phyloP scores from a whole-genome alignment of 2,888 invertebrate genomes.

The Caenorhabditis zanzibari region DNA sequence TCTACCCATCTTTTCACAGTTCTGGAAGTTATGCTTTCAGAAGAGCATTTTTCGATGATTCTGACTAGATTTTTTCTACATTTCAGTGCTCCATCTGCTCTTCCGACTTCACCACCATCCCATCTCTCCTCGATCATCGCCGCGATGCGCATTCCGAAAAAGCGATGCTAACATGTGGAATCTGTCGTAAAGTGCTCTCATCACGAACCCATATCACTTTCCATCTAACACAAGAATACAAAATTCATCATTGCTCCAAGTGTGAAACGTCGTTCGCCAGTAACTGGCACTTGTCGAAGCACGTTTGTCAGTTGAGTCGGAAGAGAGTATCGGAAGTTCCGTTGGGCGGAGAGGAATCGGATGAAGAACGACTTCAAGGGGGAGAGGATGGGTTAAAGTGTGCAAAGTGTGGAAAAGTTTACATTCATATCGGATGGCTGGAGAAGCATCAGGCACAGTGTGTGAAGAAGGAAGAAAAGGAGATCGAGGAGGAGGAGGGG shows the following conservation, averaged over 20 bases:
- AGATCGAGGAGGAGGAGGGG: neutral
- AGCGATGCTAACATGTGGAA: constrained; percentile 32
- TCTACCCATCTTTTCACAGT: too few relatives aligned
- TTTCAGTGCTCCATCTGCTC: constrained; percentile 42
- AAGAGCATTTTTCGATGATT: too few relatives aligned
- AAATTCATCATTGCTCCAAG: constrained; percentile 20
- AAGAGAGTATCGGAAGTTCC: neutral
- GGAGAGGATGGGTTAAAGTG: neutral
- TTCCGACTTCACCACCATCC: constrained; percentile 6
- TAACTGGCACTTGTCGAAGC: constrained; percentile 3
- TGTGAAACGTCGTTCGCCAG: constrained; percentile 17
- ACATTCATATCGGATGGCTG: neutral
- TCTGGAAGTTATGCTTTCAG: too few relatives aligned
- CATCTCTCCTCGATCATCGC: constrained; percentile 46
- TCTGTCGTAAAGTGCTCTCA: constrained; percentile 2
- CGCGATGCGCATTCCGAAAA: constrained; percentile 5
- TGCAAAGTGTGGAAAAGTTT: constrained; percentile 3
- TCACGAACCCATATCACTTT: constrained; percentile 37
- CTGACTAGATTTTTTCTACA: neutral
- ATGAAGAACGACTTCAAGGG: neutral
- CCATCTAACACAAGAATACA: constrained; percentile 47
- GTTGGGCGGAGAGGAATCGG: neutral
- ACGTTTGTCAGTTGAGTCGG: neutral
- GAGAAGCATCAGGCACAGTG: constrained; percentile 13
- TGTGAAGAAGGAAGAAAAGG: neutral